A percentile compares a stretch with the other conserved stretches of the same genome.
Evolutionary conservation across 2,113 vertebrate genomes (phyloP).

Genomic region (Mobula hypostoma): DNA sequence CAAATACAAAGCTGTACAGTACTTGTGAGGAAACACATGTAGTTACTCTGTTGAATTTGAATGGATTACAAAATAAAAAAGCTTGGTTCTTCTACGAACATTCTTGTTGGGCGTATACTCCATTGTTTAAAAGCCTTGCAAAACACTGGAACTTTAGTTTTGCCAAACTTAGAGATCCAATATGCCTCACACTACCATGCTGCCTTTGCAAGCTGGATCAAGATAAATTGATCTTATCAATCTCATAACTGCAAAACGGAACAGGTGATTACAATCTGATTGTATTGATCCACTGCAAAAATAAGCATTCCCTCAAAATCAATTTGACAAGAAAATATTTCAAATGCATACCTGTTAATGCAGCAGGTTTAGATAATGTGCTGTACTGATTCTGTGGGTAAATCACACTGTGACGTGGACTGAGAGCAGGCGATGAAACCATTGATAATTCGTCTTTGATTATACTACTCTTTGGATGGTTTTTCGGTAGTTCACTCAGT

Average conservation of each 20-base stretch:
- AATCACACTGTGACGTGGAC: slow-evolving; percentile 87
- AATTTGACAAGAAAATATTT: neutral
- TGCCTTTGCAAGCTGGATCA: neutral
- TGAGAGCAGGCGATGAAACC: slow-evolving; percentile 78
- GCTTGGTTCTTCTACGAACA: too few relatives aligned
- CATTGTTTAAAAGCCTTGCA: too few relatives aligned
- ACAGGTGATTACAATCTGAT: neutral
- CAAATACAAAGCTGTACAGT: too few relatives aligned
- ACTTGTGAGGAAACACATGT: too few relatives aligned
- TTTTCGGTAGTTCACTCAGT: slow-evolving; percentile 86
- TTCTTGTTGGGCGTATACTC: too few relatives aligned
- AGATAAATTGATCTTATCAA: neutral
- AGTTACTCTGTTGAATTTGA: too few relatives aligned
- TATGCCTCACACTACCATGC: neutral
- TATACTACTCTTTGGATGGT: slow-evolving; percentile 86
- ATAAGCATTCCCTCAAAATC: neutral
- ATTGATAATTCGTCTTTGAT: slow-evolving; percentile 88
- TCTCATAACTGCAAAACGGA: neutral
- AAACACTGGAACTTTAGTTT: neutral
- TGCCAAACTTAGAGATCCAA: neutral
- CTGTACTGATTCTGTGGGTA: slow-evolving; percentile 91
- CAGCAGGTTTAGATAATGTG: slow-evolving; percentile 92
- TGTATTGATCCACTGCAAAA: neutral
- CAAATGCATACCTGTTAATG: slow-evolving; percentile 76
- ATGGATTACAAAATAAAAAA: too few relatives aligned